phyloP scores from a whole-genome alignment of 1,140 invertebrate genomes.

The Mamestra configurata region DNA sequence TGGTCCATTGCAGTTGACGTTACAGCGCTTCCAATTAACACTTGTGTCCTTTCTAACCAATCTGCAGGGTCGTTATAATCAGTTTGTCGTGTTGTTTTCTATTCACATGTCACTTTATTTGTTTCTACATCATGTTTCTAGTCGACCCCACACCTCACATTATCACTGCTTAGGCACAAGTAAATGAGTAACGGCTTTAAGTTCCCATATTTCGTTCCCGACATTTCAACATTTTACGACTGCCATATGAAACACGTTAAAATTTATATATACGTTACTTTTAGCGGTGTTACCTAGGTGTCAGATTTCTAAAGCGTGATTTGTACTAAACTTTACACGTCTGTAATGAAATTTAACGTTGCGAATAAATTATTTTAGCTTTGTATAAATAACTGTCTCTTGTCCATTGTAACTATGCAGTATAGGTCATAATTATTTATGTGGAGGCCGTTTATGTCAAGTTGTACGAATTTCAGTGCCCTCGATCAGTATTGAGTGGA shows the following conservation, averaged over 20 bases:
- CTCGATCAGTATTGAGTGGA: background rate
- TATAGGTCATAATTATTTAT: constrained; percentile 7
- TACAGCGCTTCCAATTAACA: background rate
- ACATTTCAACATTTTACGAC: constrained; percentile 37
- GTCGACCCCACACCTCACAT: background rate
- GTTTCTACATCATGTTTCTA: background rate
- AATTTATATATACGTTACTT: constrained; percentile 37
- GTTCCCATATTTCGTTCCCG: constrained; percentile 31
- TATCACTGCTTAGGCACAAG: background rate
- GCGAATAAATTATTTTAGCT: constrained; percentile 18
- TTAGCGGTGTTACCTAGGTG: constrained; percentile 8
- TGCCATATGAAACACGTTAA: constrained; percentile 1
- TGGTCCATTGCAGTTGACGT: background rate
- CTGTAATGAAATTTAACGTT: constrained; percentile 29
- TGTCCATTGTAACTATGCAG: background rate
- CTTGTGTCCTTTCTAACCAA: background rate
- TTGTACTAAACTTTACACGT: constrained; percentile 27
- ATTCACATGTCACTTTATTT: background rate
- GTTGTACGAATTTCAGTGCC: background rate
- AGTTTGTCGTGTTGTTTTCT: background rate
- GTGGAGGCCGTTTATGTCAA: constrained; percentile 3
- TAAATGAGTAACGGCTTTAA: constrained; percentile 2
- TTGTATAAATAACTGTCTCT: constrained; percentile 22
- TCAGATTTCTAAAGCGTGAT: constrained; percentile 45
- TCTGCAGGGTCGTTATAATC: background rate